Conservation (phyloP, 2,797 vertebrate genomes). For the Pterois miles region DNA sequence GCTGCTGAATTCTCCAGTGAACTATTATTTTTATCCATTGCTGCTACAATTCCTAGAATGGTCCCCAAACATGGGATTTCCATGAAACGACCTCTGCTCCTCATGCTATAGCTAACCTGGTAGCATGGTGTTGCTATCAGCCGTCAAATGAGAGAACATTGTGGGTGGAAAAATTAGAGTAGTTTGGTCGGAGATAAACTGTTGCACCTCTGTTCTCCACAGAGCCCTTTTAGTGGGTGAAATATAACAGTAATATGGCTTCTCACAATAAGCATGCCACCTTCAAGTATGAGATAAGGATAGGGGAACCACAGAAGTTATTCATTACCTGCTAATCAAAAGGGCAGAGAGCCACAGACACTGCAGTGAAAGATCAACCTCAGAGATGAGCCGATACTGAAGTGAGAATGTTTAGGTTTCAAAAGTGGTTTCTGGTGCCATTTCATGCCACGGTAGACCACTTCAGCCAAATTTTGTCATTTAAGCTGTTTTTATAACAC, state of each 20-base stretch:
- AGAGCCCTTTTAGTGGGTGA: not conserved
- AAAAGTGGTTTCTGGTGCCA: not conserved
- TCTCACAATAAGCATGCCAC: not conserved
- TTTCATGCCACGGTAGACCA: not conserved
- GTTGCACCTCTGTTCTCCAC: not conserved
- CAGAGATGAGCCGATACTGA: not conserved
- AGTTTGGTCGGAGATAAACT: not conserved
- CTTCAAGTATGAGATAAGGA: conserved; percentile 1
- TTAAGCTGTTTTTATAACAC: not conserved
- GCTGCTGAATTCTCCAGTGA: not conserved
- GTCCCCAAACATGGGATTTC: too few relatives aligned
- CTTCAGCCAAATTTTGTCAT: not conserved
- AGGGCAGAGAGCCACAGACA: conserved; percentile 5
- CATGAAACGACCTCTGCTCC: too few relatives aligned
- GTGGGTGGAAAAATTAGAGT: not conserved
- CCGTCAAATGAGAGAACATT: not conserved
- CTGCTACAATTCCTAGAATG: not conserved
- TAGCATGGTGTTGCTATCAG: too few relatives aligned
- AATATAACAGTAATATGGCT: not conserved
- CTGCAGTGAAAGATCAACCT: not conserved
- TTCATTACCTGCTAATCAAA: conserved; percentile 20
- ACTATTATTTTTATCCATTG: not conserved
- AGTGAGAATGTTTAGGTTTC: not conserved
- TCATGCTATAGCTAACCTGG: too few relatives aligned
- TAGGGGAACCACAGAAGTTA: conserved; percentile 13